Percentiles rank a stretch among this genome's conserved stretches.
These are phyloP conservation scores for Alloscopus bannaensis DNA, from an alignment of 2,888 invertebrate genomes.

Conservation along the genomic window DNA sequence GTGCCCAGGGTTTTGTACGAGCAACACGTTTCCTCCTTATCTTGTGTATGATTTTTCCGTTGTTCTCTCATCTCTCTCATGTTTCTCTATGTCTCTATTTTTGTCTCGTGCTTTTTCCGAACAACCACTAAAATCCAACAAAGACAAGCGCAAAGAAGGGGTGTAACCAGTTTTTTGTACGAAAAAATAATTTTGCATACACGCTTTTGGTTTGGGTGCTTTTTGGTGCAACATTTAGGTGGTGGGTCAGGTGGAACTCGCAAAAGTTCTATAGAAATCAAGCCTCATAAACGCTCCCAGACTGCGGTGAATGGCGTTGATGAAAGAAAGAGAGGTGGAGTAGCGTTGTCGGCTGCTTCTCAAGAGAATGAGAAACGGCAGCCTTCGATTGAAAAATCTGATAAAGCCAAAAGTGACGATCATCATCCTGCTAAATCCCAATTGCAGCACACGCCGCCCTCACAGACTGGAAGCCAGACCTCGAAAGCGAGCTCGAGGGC, in stretches of 20 bases:
- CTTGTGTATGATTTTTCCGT: no score
- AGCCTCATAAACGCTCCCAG: slow-evolving; percentile 60
- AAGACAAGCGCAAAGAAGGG: slow-evolving; percentile 12
- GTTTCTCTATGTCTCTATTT: background rate
- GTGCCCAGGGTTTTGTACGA: no score
- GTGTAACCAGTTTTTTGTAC: slow-evolving; percentile 18
- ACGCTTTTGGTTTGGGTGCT: slow-evolving; percentile 66
- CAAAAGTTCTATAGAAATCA: slow-evolving; percentile 67
- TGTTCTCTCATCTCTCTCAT: slow-evolving; percentile 16
- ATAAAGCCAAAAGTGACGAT: slow-evolving; percentile 27
- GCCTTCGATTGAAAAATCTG: slow-evolving; percentile 49
- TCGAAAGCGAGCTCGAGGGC: slow-evolving; percentile 16
- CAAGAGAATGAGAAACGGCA: slow-evolving; percentile 41
- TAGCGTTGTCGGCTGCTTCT: slow-evolving; percentile 8
- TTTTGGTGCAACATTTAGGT: slow-evolving; percentile 70
- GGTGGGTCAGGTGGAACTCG: slow-evolving; percentile 67
- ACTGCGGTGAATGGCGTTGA: slow-evolving; percentile 57
- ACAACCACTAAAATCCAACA: slow-evolving; percentile 4
- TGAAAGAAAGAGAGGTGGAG: slow-evolving; percentile 41
- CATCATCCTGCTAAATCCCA: slow-evolving; percentile 21
- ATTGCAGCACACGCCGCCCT: slow-evolving; percentile 36
- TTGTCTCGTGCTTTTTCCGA: background rate
- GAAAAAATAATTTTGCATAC: slow-evolving; percentile 55
- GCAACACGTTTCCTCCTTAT: no score
- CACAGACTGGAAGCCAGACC: slow-evolving; percentile 24